Base-by-base conservation (phyloP, 2,888 invertebrate genomes). In the Cataglyphis livida region DNA sequence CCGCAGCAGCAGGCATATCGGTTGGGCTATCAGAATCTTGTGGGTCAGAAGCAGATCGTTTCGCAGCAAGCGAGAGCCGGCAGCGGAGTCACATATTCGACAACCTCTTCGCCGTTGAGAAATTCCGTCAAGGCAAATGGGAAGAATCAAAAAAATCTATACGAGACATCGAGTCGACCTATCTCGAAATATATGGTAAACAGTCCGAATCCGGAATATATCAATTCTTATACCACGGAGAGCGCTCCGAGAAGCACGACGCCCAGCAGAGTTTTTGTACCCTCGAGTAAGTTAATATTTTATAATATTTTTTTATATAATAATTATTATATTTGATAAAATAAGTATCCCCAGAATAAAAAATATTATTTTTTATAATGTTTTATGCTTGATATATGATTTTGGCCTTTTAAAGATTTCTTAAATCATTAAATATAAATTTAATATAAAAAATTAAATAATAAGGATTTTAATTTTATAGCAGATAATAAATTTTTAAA, bases 201-300 rank as follows among this genome's bases (percentile, higher is more conserved):
- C 70, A 92, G 92, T 38, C 88, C 93, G 0, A 91, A 93, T 84
- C 81, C 94, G 0, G 94, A 94, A 28, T 94, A 93, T 76, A 75
- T 90, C 4, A 35, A 71, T 0, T 10, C 41, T 4, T 44, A 90
- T 28, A 81, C 90, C 3, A 85, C 86, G 1, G 85, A 90, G 7
- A 32, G 89, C 0, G 76, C 82, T 3, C 9, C 54, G 0, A 85
- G 70, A 1, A 64, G 18, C 5, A 88, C 91, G 0, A 88, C 87
- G 0, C 59, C 88, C 9, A 38, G 82, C 18, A 66, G 81, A 1
- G 78, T 66, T 9, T 75, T 89, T 0, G 74, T 86, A 0, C 25
- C 90, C 0, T 83, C 87, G 51, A 91, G 89, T 1, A 87, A 92
- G 51, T 89, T 4, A 68, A 81, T 25, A 25, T 12, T 59, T 51